Percentiles rank a stretch among this genome's conserved stretches.
Evolutionary conservation across 2,888 invertebrate genomes (phyloP).

Genomic region (Eilema sororculum): DNA sequence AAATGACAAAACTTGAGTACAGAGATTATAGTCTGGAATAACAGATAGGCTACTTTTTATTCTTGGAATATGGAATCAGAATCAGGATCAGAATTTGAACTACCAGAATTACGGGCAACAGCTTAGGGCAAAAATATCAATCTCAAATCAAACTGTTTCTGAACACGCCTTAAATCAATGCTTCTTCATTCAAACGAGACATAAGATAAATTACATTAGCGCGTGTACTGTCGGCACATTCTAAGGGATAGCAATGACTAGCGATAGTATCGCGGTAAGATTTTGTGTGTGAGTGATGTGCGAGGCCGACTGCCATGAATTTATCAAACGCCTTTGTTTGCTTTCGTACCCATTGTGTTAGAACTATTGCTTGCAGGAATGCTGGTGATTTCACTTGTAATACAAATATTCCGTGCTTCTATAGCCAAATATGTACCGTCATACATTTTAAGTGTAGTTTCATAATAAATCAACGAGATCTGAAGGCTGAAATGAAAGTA

Average conservation of each 20-base stretch:
- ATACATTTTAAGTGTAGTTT: not conserved
- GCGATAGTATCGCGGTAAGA: slow-evolving; percentile 53
- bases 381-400: slow-evolving; percentile 10
- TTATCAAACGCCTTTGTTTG: slow-evolving; percentile 24
- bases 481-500: not conserved
- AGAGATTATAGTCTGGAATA: too few species aligned
- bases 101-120: too few species aligned
- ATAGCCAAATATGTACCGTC: slow-evolving; percentile 2
- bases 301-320: slow-evolving; percentile 31
- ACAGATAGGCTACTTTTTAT: too few species aligned
- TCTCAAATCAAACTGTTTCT: not conserved
- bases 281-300: slow-evolving; percentile 61
- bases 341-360: slow-evolving; percentile 14
- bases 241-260: slow-evolving; percentile 53
- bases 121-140: not conserved
- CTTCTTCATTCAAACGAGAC: slow-evolving; percentile 1
- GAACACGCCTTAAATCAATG: not conserved
- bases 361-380: slow-evolving; percentile 13
- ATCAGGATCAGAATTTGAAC: too few species aligned
- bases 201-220: slow-evolving; percentile 56
- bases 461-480: not conserved
- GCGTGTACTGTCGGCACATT: slow-evolving; percentile 52
- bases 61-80: too few species aligned
- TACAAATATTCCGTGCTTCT: slow-evolving; percentile 1
- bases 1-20: too few species aligned